phyloP scores from a whole-genome alignment of 2,888 invertebrate genomes.

The Nymphalis urticae region DNA sequence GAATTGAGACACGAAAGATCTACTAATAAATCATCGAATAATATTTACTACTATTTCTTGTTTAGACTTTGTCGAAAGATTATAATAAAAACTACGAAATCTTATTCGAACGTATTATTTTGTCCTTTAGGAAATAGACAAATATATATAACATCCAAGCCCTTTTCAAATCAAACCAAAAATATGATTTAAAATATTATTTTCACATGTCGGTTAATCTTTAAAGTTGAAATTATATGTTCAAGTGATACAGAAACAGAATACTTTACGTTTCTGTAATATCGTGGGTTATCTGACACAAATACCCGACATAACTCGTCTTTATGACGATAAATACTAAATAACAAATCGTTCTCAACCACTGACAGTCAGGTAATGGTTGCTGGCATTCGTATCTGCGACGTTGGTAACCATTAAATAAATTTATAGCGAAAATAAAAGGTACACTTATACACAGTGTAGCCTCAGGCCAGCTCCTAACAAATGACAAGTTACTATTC shows the following conservation, averaged over 20 bases:
- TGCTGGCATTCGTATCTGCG: slow-evolving; percentile 44
- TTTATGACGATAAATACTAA: slow-evolving; percentile 59
- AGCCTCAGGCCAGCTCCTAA: slow-evolving; percentile 29
- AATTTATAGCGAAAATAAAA: slow-evolving; percentile 52
- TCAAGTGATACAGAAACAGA: slow-evolving; percentile 23
- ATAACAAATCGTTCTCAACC: slow-evolving; percentile 56
- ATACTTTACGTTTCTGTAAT: slow-evolving; percentile 18
- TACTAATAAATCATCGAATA: background rate
- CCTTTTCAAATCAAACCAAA: background rate
- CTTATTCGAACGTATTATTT: too few species aligned
- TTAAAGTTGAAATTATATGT: slow-evolving; percentile 13
- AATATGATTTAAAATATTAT: background rate
- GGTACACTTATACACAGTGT: slow-evolving; percentile 28
- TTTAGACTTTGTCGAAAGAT: too few species aligned
- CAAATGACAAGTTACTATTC: slow-evolving; percentile 33
- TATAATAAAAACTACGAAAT: too few species aligned
- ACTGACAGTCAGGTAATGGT: slow-evolving; percentile 55
- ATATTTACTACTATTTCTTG: too few species aligned
- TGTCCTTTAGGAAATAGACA: background rate
- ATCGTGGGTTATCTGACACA: slow-evolving; percentile 49
- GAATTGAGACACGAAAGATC: background rate
- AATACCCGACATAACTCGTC: slow-evolving; percentile 59
- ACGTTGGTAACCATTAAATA: slow-evolving; percentile 50
- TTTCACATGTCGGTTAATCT: slow-evolving; percentile 3
- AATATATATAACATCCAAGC: background rate